Evolutionary conservation across 1,140 invertebrate species (phyloP), one percentile per base, ranked within the genome.

Genomic region (Hylyphantes graminicola): DNA sequence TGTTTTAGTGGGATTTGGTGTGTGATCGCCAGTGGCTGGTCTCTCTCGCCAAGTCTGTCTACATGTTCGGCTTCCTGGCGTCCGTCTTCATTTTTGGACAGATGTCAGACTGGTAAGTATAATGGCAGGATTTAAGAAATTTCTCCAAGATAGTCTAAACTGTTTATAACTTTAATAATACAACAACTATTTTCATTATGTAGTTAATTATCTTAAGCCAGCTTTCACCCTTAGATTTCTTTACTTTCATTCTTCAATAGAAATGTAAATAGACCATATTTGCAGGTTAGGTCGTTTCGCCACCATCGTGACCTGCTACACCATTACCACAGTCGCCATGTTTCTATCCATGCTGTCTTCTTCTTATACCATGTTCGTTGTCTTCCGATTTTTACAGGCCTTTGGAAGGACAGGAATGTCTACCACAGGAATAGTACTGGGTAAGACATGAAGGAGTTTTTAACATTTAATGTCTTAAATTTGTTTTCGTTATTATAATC

Each of bases 31-130:
- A 91, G 17, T 94, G 92, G 89, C 87, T 94, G 78, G 89, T 91
- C 78, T 93, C 94, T 15, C 92, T 92, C n/a, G 92, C 93, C 8
- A 94, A 95, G 88, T 92, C 95, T 0, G 87, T 95, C 63, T 95
- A 95, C 89, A 96, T 96, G 94, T 89, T 94, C 85, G 95, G 95
- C 80, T 94, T 95, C 64, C 92, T 96, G 87, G 86, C 95, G 85
- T 95, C 95, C 50, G 95, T 94, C 61, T 92, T 96, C 53, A 89
- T 94, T 57, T 94, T 96, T 88, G 94, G 95, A 12, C 92, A 93
- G 86, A 89, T 96, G 65, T 94, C 95, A 2, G 95, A 97, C 89
- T 96, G 78, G 85, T 85, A 57, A 76, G 77, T 51, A 8, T 21
- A 12, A 4, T 13, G 7, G 3, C 11, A 35, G 35, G 12, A 61